Base-by-base conservation (phyloP, 2,113 vertebrate genomes). In the Tupaia chinensis region DNA sequence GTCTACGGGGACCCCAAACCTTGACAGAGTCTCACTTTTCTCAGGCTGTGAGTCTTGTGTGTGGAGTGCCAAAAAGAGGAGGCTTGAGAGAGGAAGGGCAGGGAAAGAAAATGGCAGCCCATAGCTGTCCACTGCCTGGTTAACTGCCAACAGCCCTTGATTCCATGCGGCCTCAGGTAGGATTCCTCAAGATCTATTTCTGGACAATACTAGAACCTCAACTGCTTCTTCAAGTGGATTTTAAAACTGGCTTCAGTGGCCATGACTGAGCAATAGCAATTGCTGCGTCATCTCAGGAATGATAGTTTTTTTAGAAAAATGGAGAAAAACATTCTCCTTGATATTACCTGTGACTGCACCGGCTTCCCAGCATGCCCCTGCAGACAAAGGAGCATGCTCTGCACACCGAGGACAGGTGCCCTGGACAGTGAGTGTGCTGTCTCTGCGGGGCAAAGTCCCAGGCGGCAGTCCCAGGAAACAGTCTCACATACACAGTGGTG, bases 401-500 rank as follows among this genome's bases (percentile, higher is more conserved):
- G 27, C n/a, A 8, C 34, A 29, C 5, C 34, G 22, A 73, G 63
- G n/a, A 14, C 2, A 2, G 7, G 25, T 29, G 2, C 25, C 61
- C 11, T 23, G 7, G 17, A 32, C 1, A 14, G n/a, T 15, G n/a
- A 63, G 34, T 34, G 70, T 19, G n/a, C 69, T 68, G 54, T 32
- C 25, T 34, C 34, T 14, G 27, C 7, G 1, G 1, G 44, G 22
- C 54, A 73, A 15, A 78, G 74, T 56, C n/a, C 20, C n/a, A n/a
- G 16, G 25, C 10, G 13, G 58, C 34, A 16, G 7, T 11, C 13
- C 16, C 25, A 9, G 27, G 22, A 19, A 32, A 32, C 32, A 32
- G 3, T 20, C 69, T 29, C 83, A 44, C 1, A 0, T 2, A 5
- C 25, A 56, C 56, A 14, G 14, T 9, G 1, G 13, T 1, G 4